A percentile compares a stretch with the other conserved stretches of the same genome.
These are phyloP conservation scores for Cygnus atratus DNA, from an alignment of 2,113 vertebrate species.

Conservation along the genomic window DNA sequence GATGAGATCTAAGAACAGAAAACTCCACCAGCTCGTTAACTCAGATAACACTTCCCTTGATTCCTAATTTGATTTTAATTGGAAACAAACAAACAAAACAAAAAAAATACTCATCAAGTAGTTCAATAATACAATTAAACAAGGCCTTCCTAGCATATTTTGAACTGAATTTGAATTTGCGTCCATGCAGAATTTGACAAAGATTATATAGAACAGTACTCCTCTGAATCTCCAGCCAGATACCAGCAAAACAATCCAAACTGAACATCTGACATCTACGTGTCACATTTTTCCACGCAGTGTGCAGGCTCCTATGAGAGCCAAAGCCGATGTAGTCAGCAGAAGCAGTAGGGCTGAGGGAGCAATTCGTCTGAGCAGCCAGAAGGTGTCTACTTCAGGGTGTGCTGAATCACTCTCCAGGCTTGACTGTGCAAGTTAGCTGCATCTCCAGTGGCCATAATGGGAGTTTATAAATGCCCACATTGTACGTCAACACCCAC, in stretches of 20 bases:
- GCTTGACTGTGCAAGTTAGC: background rate
- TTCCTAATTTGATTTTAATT: background rate
- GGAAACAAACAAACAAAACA: background rate
- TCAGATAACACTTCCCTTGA: background rate
- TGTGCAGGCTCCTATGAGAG: fast-evolving
- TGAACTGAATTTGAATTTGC: background rate
- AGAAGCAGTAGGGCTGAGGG: fast-evolving
- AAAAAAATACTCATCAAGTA: background rate
- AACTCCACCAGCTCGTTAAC: background rate
- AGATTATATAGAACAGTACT: background rate
- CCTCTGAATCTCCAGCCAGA: background rate
- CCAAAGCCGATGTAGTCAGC: background rate
- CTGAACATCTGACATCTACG: background rate
- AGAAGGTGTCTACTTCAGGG: background rate
- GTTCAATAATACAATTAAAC: background rate
- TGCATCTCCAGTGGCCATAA: background rate
- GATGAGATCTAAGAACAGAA: background rate
- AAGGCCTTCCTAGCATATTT: background rate
- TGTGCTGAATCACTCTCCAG: background rate
- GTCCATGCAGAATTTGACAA: background rate
- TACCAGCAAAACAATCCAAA: background rate
- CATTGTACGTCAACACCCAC: background rate
- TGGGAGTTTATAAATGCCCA: background rate
- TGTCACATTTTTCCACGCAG: fast-evolving
- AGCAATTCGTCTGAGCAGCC: background rate